Evolutionary conservation across 2,888 invertebrate species (phyloP).

Genomic region (Archaeoteleia sp.): DNA sequence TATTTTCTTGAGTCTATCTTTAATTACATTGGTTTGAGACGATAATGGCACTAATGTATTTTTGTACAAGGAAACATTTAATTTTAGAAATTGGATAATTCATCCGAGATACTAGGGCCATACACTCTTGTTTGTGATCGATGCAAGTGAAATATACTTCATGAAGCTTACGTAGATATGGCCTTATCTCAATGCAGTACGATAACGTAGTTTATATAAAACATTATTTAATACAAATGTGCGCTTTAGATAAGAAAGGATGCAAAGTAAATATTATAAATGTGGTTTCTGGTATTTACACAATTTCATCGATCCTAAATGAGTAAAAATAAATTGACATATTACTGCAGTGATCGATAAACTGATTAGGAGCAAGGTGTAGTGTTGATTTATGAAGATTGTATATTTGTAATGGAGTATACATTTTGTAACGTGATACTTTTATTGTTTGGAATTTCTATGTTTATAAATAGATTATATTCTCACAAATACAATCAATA

Average conservation of each 20-base stretch:
- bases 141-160: conserved; percentile 20
- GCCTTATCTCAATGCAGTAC: neutral
- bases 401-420: too few species aligned
- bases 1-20: too few species aligned
- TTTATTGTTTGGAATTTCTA: too few species aligned
- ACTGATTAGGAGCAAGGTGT: too few species aligned
- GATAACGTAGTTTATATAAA: neutral
- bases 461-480: too few species aligned
- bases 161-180: conserved; percentile 1
- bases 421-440: too few species aligned
- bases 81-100: conserved; percentile 20
- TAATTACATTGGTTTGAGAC: neutral
- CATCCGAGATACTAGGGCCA: conserved; percentile 9
- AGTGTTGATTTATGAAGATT: too few species aligned
- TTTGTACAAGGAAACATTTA: conserved; percentile 6
- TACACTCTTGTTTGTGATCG: conserved; percentile 15
- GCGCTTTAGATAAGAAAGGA: neutral
- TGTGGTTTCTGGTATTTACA: neutral
- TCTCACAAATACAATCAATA: conserved; percentile 1
- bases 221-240: neutral
- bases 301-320: neutral
- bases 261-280: neutral
- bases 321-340: too few species aligned
- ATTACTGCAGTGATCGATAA: too few species aligned
- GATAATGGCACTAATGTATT: conserved; percentile 3